phyloP scores from a whole-genome alignment of 2,113 vertebrate species.

The Anarrhichthys ocellatus region DNA sequence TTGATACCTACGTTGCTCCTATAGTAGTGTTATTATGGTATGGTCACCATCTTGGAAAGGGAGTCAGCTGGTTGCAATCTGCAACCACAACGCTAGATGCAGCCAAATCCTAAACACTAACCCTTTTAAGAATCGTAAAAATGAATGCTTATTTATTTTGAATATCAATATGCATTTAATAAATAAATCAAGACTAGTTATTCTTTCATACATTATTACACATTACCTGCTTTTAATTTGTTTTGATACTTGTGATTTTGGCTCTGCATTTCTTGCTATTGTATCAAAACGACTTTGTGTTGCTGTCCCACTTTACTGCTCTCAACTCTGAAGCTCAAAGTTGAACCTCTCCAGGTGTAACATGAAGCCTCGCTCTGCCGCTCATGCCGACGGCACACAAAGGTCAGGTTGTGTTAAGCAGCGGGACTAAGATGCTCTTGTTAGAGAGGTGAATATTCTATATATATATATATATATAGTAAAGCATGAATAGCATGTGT shows the following conservation, averaged over 20 bases:
- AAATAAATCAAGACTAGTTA: too few relatives aligned
- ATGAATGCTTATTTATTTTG: too few relatives aligned
- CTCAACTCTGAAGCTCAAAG: background rate
- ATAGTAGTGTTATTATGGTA: too few relatives aligned
- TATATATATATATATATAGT: slow-evolving; percentile 30
- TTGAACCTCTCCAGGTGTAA: background rate
- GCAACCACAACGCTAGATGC: too few relatives aligned
- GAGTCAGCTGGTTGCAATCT: too few relatives aligned
- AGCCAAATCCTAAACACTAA: too few relatives aligned
- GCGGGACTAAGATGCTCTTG: slow-evolving; percentile 35
- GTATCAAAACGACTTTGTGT: background rate
- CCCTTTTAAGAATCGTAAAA: too few relatives aligned
- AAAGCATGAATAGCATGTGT: slow-evolving; percentile 39
- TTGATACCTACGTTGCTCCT: too few relatives aligned
- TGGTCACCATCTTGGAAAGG: too few relatives aligned
- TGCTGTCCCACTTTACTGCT: background rate
- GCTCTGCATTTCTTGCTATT: background rate
- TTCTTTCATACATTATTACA: too few relatives aligned
- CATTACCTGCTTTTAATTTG: background rate
- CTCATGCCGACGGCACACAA: slow-evolving; percentile 4
- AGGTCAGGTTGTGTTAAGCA: slow-evolving; percentile 40
- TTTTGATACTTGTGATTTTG: too few relatives aligned
- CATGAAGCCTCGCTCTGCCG: background rate
- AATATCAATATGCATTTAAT: too few relatives aligned
- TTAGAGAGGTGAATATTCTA: slow-evolving; percentile 36